Evolutionary conservation across 2,113 vertebrate genomes (phyloP), one percentile per base, ranked within the genome.

Genomic region (Colossoma macropomum): DNA sequence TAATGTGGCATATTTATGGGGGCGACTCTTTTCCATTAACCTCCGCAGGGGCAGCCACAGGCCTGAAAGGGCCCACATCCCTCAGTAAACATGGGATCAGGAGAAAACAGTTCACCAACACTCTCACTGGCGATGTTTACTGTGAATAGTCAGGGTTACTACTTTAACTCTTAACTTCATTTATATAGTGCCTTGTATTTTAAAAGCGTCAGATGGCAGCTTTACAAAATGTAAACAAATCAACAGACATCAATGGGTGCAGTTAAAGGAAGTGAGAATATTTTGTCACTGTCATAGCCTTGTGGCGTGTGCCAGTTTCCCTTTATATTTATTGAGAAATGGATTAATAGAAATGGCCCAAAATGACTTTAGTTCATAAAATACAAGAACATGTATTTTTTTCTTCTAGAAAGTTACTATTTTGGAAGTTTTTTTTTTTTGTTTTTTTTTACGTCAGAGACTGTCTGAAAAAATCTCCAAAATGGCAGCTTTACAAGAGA

Each of bases 21-120:
- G 85, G 54, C 71, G 79, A 80, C 62, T 28, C 85, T 86, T 89
- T 80, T 82, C 79, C 83, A 89, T 89, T 91, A 84, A 87, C 83
- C 9, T 89, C 88, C 41, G 68, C 75, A 52, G 38, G 17, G 69
- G 65, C 54, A 73, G 75, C 77, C 66, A 73, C 59, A 62, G n/a
- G 59, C 73, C 60, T 75, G 50, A 83, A 54, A 52, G 27, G 59
- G 65, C 69, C 38, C 70, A 75, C 25, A 60, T 84, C 21, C 38
- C 19, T 62, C 45, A 80, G 74, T 81, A 78, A 81, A 80, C 59
- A 69, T 8, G 25, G 15, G 41, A 25, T 45, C 21, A 38, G 79
- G 56, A 56, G 17, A 77, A 48, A 50, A 59, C 12, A 48, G 10
- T 25, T 28, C 52, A 23, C 60, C 75, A 41, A 10, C 50, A 28